Evolutionary conservation across 2,113 vertebrate genomes (phyloP).

Genomic region (Misgurnus anguillicaudatus): DNA sequence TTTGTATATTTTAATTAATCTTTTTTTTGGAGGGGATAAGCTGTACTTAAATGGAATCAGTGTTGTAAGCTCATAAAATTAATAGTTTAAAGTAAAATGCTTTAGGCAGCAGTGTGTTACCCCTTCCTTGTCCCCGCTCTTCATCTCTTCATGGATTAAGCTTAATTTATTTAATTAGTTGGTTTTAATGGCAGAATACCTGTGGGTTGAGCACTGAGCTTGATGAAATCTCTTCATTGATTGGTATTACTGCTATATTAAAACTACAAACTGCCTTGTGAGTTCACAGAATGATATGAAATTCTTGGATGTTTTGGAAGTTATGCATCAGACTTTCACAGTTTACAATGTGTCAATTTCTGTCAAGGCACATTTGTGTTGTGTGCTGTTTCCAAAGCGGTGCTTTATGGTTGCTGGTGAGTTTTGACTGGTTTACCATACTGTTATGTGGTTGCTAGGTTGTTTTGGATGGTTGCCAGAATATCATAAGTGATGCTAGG

Average conservation of each 20-base stretch:
- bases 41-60: neutral
- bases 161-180: slow-evolving; percentile 3
- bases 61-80: slow-evolving; percentile 2
- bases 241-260: neutral
- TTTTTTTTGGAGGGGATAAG: neutral
- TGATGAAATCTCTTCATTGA: slow-evolving; percentile 8
- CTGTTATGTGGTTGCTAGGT: too few species aligned
- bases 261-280: neutral
- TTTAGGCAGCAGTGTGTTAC: neutral
- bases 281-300: neutral
- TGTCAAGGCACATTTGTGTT: too few species aligned
- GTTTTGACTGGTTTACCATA: too few species aligned
- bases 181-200: slow-evolving; percentile 4
- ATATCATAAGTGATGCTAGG: neutral
- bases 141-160: slow-evolving; percentile 26
- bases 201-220: neutral
- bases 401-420: too few species aligned
- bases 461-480: neutral
- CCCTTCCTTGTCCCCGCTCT: slow-evolving; percentile 10
- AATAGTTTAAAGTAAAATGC: slow-evolving; percentile 10
- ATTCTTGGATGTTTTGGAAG: neutral
- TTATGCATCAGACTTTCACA: too few species aligned
- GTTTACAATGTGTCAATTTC: too few species aligned
- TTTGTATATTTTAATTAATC: neutral
- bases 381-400: too few species aligned